phyloP scores from a whole-genome alignment of 2,888 invertebrate genomes.

The Drosophila trichaetosa region DNA sequence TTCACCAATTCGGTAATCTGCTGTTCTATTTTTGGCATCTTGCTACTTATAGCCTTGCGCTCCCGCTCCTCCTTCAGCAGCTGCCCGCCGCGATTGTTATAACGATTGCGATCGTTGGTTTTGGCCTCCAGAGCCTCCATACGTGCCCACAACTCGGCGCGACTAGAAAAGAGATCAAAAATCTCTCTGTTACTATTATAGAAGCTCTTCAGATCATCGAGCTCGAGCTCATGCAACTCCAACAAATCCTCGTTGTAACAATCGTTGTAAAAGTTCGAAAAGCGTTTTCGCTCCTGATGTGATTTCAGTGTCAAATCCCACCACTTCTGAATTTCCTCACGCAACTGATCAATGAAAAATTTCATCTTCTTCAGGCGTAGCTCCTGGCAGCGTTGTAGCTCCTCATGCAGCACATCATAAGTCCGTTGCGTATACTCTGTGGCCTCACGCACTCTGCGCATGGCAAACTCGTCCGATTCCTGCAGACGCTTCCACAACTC shows the following conservation, averaged over 20 bases:
- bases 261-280: constrained; percentile 88
- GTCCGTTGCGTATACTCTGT: constrained; percentile 77
- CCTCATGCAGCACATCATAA: constrained; percentile 86
- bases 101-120: constrained; percentile 92
- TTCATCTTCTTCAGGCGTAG: constrained; percentile 91
- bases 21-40: constrained; percentile 91
- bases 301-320: constrained; percentile 93
- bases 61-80: constrained; percentile 94
- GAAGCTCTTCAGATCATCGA: constrained; percentile 88
- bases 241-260: constrained; percentile 92
- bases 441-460: constrained; percentile 87
- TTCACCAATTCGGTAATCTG: constrained; percentile 86
- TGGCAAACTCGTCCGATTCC: constrained; percentile 88
- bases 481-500: constrained; percentile 91
- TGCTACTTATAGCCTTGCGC: constrained; percentile 90
- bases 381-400: constrained; percentile 90
- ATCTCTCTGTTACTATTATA: constrained; percentile 89
- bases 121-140: constrained; percentile 91
- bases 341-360: constrained; percentile 86
- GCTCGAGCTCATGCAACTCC: constrained; percentile 91
- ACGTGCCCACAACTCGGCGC: constrained; percentile 90
- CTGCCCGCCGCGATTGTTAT: constrained; percentile 94
- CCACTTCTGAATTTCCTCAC: constrained; percentile 89
- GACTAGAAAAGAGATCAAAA: constrained; percentile 88
- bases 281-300: constrained; percentile 87